phyloP scores from a whole-genome alignment of 53 echinoderm and acorn worm species.

The Actinopyga echinites region DNA sequence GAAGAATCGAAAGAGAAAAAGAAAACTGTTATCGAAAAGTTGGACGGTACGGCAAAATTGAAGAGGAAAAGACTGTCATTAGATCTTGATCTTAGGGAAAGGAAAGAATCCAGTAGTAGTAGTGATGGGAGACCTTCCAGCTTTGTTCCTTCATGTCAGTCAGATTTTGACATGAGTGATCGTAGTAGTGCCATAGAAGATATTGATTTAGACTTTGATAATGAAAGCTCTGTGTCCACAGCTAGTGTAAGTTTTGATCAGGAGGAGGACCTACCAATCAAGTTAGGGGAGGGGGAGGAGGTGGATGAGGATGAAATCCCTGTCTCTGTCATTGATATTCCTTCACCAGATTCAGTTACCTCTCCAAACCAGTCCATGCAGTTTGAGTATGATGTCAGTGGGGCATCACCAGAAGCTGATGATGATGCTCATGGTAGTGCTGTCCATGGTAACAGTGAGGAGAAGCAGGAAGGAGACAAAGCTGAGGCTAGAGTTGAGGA shows the following conservation, averaged over 20 bases:
- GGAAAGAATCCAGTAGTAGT: neutral
- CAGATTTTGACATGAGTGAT: neutral
- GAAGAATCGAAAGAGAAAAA: conserved; percentile 24
- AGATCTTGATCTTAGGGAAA: neutral
- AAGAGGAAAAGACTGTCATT: neutral
- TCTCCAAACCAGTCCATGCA: conserved; percentile 2
- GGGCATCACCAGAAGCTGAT: too few species aligned
- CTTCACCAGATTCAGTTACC: conserved; percentile 62
- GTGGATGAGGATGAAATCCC: conserved; percentile 53
- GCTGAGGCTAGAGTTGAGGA: too few species aligned
- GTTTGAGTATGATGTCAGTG: neutral
- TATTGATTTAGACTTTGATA: neutral
- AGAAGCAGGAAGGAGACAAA: too few species aligned
- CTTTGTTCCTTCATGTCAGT: neutral
- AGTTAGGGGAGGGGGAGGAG: neutral
- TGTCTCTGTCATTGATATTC: conserved; percentile 84
- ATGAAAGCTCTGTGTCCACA: neutral
- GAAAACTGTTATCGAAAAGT: neutral
- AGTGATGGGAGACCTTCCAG: conserved; percentile 5
- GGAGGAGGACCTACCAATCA: neutral
- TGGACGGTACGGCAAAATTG: conserved; percentile 34
- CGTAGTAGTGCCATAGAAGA: too few species aligned
- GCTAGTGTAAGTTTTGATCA: too few species aligned
- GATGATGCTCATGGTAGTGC: too few species aligned
- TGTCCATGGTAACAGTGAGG: too few species aligned